Evolutionary conservation across 2,113 vertebrate species (phyloP).

Genomic region (Agapornis roseicollis): DNA sequence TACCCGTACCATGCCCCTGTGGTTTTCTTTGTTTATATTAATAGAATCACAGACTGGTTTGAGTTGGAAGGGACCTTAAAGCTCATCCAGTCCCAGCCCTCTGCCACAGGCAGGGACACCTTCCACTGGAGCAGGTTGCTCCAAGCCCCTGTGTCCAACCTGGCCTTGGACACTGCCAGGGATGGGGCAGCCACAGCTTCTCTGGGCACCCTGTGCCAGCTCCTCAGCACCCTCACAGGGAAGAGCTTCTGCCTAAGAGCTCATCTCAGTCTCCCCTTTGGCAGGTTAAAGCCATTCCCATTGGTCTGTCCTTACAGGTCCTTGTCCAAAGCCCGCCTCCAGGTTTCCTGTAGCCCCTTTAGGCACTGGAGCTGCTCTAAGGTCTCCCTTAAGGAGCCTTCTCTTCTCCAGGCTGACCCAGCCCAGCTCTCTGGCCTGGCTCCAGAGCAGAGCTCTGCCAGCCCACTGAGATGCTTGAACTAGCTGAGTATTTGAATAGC

Average conservation of each 20-base stretch:
- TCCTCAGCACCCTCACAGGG: no score
- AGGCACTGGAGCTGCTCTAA: neutral
- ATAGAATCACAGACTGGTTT: neutral
- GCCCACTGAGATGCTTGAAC: neutral
- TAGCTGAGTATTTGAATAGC: neutral
- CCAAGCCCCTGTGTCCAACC: no score
- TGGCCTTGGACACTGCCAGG: no score
- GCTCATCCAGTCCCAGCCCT: neutral
- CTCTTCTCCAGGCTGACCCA: neutral
- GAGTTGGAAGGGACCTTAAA: neutral
- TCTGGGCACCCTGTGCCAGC: no score
- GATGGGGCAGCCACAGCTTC: no score
- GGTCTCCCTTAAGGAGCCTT: neutral
- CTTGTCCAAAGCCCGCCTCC: no score
- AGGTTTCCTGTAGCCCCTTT: neutral
- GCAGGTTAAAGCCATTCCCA: no score
- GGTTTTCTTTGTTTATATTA: neutral
- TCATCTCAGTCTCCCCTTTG: no score
- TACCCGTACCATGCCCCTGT: accelerated
- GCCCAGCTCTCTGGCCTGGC: neutral
- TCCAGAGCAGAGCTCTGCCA: neutral
- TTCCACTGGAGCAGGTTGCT: neutral
- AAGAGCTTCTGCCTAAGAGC: no score
- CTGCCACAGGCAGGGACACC: neutral
- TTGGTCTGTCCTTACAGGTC: no score